Evolutionary conservation across 2,797 vertebrate genomes (phyloP), one percentile per base, ranked within the genome.

Genomic region (Limosa lapponica): DNA sequence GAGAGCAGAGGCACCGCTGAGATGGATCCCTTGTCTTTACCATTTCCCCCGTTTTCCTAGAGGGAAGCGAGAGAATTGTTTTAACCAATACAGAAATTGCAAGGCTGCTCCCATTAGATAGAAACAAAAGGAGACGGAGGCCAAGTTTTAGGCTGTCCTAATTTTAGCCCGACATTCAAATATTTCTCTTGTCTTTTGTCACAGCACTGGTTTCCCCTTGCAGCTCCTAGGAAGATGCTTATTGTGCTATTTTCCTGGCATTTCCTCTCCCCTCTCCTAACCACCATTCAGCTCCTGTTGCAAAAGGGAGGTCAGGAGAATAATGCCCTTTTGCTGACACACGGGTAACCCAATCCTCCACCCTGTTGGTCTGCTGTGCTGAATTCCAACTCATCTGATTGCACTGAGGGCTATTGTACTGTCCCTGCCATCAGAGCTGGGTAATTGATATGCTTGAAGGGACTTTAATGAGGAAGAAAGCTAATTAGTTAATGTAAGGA

Each of bases 401-500:
- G 90, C 81, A 49, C n/a, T 44, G 55, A 59, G 89, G 89, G 91
- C 95, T 93, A 93, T 96, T 89, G 95, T 85, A 30, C 95, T 11
- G 6, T 87, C 91, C 86, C 71, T 87, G 95, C 95, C 96, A 94
- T 94, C 84, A 90, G 94, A 97, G 82, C 95, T 41, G 52, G 93
- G 94, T 92, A 97, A 92, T 52, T 41, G 91, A 93, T 96, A 84
- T 94, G 92, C 96, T 96, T 93, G 96, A 95, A 97, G 95, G 96
- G 97, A 92, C 77, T 39, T 95, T 96, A 97, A 95, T 96, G 95
- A 96, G 94, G 82, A 91, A 91, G 89, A 95, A 94, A 96, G 80
- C 92, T 97, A 96, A 97, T 98, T 97, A 98, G 96, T 97, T 97
- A 97, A 98, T 96, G 95, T 85, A 94, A 94, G 92, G 92, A 89